phyloP scores from a whole-genome alignment of 2,113 vertebrate genomes.

The Gymnarchus niloticus region DNA sequence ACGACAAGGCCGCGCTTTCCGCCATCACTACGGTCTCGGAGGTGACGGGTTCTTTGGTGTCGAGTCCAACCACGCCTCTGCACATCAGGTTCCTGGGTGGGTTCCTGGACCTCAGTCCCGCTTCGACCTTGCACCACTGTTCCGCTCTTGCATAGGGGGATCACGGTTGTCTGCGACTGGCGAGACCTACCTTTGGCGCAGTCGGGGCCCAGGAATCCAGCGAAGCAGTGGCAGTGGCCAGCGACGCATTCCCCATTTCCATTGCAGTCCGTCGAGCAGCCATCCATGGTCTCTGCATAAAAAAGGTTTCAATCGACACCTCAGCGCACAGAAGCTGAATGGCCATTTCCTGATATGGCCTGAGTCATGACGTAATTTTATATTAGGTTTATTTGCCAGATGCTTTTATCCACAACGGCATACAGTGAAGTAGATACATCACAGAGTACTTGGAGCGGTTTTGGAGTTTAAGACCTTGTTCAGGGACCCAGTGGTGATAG shows the following conservation, averaged over 20 bases:
- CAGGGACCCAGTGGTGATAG: no score
- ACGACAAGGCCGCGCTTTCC: no score
- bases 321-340: background rate
- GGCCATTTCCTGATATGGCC: background rate
- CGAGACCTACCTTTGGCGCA: slow-evolving; percentile 82
- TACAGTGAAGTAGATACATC: no score
- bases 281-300: slow-evolving; percentile 84
- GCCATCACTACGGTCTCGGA: background rate
- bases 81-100: background rate
- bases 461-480: no score
- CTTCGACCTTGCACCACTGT: background rate
- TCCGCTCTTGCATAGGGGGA: background rate
- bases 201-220: slow-evolving; percentile 89
- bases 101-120: background rate
- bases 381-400: no score
- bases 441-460: no score
- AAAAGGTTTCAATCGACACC: background rate
- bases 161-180: background rate
- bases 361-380: no score
- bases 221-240: slow-evolving; percentile 92
- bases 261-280: slow-evolving; percentile 90
- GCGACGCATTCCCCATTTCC: slow-evolving; percentile 95
- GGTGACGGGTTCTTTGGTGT: background rate
- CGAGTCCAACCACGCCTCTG: background rate
- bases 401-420: no score